Conservation (phyloP, 2,888 invertebrate species). For the Branchipolynoe longqiensis region DNA sequence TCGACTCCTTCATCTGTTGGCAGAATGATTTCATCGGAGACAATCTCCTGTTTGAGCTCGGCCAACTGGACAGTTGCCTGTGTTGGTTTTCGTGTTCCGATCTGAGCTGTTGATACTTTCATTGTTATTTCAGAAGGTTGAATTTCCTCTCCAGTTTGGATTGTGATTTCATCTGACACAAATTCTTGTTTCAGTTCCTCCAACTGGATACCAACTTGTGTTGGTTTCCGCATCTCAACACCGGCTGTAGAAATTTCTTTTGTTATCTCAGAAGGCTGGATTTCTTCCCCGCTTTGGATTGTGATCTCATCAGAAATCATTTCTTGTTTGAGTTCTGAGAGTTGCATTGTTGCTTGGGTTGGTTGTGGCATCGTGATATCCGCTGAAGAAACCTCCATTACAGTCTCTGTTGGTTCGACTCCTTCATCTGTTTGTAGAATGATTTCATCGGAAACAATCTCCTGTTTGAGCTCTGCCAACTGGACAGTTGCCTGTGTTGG, state of each 20-base stretch:
- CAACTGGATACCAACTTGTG: slow-evolving; percentile 9
- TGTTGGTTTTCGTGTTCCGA: not conserved
- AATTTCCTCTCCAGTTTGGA: slow-evolving; percentile 23
- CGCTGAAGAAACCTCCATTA: slow-evolving; percentile 39
- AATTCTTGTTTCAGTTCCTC: slow-evolving; percentile 53
- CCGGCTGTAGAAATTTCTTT: slow-evolving; percentile 60
- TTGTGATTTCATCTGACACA: slow-evolving; percentile 11
- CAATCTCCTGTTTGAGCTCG: slow-evolving; percentile 58
- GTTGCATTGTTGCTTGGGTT: slow-evolving; percentile 36
- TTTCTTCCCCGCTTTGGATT: slow-evolving; percentile 53
- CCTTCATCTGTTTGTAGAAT: not conserved
- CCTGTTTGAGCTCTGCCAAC: slow-evolving; percentile 21
- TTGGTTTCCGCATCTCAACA: slow-evolving; percentile 13
- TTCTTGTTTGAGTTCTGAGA: slow-evolving; percentile 56
- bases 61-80: slow-evolving; percentile 12
- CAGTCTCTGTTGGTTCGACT: slow-evolving; percentile 18
- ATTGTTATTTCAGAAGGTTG: slow-evolving; percentile 49
- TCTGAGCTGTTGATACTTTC: slow-evolving; percentile 2
- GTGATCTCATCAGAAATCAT: slow-evolving; percentile 54
- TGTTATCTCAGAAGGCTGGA: slow-evolving; percentile 57
- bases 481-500: not conserved
- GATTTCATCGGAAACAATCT: slow-evolving; percentile 45
- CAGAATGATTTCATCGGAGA: slow-evolving; percentile 39
- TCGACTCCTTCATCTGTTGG: slow-evolving; percentile 54
- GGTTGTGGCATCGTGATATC: slow-evolving; percentile 25